Evolutionary conservation across 2,113 vertebrate genomes (phyloP).

Genomic region (Tenrec ecaudatus): DNA sequence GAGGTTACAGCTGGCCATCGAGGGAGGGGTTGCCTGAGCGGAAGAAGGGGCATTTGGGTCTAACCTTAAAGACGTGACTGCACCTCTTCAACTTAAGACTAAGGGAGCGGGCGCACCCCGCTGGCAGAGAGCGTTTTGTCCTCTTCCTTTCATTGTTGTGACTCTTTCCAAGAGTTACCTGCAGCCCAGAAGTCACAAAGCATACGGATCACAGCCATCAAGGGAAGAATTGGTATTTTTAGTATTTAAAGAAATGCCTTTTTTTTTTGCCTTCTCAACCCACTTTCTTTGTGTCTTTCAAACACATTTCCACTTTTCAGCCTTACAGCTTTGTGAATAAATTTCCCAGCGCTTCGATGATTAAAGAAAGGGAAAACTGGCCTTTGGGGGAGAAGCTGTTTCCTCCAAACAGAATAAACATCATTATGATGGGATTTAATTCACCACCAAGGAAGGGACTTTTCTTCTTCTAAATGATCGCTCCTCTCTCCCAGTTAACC

Average conservation of each 20-base stretch:
- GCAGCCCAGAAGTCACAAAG: background rate
- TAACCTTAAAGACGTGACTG: background rate
- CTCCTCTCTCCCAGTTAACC: slow-evolving; percentile 54
- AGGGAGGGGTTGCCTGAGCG: background rate
- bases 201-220: background rate
- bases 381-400: background rate
- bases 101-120: background rate
- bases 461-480: slow-evolving; percentile 25
- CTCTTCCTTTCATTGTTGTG: slow-evolving; percentile 6
- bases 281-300: background rate
- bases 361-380: background rate
- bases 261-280: background rate
- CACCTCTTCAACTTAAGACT: background rate
- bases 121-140: background rate
- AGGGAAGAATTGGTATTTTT: background rate
- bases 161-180: background rate
- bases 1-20: background rate
- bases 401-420: slow-evolving; percentile 1
- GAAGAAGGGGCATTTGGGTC: background rate
- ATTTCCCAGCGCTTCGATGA: background rate
- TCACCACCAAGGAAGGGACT: background rate
- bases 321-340: slow-evolving; percentile 5
- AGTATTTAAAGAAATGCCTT: background rate
- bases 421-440: background rate
- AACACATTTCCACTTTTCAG: background rate